These are phyloP conservation scores for Rostratula benghalensis DNA, from an alignment of 2,113 vertebrate genomes.

Conservation along the genomic window DNA sequence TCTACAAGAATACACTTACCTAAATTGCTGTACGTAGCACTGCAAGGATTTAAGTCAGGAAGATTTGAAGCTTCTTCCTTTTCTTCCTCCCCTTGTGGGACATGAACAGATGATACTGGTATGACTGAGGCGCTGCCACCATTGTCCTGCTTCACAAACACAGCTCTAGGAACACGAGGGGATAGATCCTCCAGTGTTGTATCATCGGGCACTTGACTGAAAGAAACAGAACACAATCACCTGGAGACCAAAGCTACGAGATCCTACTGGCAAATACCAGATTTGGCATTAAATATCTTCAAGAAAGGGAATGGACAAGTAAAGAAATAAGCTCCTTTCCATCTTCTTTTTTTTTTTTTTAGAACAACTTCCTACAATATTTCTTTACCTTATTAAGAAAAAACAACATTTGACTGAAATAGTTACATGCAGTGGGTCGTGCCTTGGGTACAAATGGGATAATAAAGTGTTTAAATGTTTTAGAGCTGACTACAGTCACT, in stretches of 20 bases:
- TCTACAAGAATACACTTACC: constrained; percentile 73
- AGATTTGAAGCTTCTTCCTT: constrained; percentile 80
- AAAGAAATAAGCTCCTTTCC: background rate
- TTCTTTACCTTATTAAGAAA: background rate
- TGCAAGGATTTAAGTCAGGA: constrained; percentile 81
- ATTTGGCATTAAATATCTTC: background rate
- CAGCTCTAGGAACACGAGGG: constrained; percentile 60
- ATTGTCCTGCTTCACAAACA: constrained; percentile 66
- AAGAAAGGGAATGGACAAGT: background rate
- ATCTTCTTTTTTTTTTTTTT: background rate
- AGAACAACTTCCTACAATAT: background rate
- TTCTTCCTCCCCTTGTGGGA: constrained; percentile 71
- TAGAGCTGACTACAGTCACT: background rate
- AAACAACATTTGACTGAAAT: background rate
- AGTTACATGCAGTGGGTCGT: background rate
- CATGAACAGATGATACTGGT: constrained; percentile 63
- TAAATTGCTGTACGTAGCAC: constrained; percentile 94
- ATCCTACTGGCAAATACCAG: background rate
- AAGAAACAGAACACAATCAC: constrained; percentile 58
- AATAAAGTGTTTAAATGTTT: background rate
- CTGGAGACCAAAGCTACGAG: background rate
- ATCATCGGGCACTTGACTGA: constrained; percentile 82
- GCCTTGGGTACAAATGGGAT: background rate
- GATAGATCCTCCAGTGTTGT: constrained; percentile 68
- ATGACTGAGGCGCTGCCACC: constrained; percentile 27